Base-by-base conservation (phyloP, 2,797 vertebrate species). In the Remorina albescens region DNA sequence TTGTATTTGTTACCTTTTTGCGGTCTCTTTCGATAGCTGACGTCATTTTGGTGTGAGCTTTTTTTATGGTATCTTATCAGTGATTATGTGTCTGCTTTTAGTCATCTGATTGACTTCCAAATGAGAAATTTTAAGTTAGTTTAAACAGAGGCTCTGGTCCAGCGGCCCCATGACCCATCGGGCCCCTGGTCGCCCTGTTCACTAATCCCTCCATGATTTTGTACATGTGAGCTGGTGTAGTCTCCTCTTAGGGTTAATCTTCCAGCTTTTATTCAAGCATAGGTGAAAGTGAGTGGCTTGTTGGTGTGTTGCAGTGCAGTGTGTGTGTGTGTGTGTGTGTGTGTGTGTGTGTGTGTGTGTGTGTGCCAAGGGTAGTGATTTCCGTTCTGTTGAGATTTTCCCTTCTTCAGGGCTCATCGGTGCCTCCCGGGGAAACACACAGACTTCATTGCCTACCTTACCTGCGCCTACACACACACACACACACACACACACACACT, bases 341-440 rank as follows among this genome's bases (percentile, higher is more conserved):
- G 41, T 56, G 39, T 55, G n/a, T 53, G 57, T 36, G 47, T 53
- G 42, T 25, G 49, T 49, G 46, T 66, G 44, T 51, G 67, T 54
- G 61, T 12, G 44, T 49, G 28, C 42, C 13, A 0, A 55, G n/a
- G 49, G 56, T 26, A 25, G 80, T 53, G 61, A 74, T 75, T 73
- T 74, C 74, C 2, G 60, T 53, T 80, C 55, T 59, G 74, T 69
- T 89, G 76, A 87, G 69, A 85, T 86, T 90, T 89, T 83, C 83
- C 86, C 56, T 36, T 82, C 85, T 89, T 55, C 62, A 65, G 79
- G 82, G 81, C 70, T 69, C 1, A 3, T 55, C 59, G 10, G 36
- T 80, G 55, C 60, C 71, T 78, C 69, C 51, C 69, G 70, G 44
- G 50, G 23, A 55, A 76, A 71, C 36, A 76, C 50, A 78, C 57